Base-by-base conservation (phyloP, 2,113 vertebrate species). In the Pseudolaguvia tuberculata region DNA sequence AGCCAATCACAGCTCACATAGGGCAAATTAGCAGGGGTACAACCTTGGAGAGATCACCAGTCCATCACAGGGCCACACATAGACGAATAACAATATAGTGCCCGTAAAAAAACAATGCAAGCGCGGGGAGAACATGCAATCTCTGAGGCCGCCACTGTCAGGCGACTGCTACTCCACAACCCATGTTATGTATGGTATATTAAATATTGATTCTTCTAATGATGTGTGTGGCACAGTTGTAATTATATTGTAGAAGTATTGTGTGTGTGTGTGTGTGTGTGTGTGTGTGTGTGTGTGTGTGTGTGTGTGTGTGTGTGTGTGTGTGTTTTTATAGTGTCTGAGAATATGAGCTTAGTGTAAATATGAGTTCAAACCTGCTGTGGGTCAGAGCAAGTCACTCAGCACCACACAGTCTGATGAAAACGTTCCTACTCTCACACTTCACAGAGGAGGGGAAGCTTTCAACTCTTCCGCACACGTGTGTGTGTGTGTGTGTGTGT, bases 221-320 rank as follows among this genome's bases (percentile, higher is more conserved):
- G 31, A 20, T 42, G 35, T 42, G 31, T 21, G 11, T 62, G 57
- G 31, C 31, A 35, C 31, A 35, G 31, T 35, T 35, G 31, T 35
- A 6, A 6, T 35, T 35, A 35, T 35, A 35, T 35, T 35, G 31
- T 35, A 35, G 31, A 35, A 3, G 57, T n/a, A n/a, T n/a, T 39
- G 29, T 61, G 29, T 39, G 58, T 61, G 58, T 62, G 59, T 62
- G 58, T 62, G 18, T 31, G 27, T 57, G 55, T 57, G 23, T 57
- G 55, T 59, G n/a, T n/a, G n/a, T n/a, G n/a, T n/a, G n/a, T n/a
- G n/a, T 31, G 14, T 59, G 25, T 29, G 57, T 59, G 57, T 59
- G 27, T 59, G 57, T 39, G 29, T 61, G 29, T 39, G 58, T 61
- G 58, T 62, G 59, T 62, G 58, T 62, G 18, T 31, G 27, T 57